Evolutionary conservation across 2,888 invertebrate genomes (phyloP), one percentile per base, ranked within the genome.

Genomic region (Margaritifera margaritifera): DNA sequence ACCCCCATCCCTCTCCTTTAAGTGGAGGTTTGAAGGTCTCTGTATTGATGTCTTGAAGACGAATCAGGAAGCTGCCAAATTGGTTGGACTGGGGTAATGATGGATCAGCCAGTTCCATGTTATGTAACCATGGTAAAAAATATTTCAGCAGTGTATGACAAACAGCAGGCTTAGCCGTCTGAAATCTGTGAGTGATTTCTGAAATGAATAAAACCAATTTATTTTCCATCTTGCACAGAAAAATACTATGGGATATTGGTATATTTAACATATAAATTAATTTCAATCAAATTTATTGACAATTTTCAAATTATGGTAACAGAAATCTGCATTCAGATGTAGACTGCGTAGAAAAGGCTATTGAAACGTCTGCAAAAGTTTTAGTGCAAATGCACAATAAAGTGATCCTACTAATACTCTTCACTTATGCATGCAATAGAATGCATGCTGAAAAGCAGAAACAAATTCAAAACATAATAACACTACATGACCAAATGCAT

Each of bases 41-140:
- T 73, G 91, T 92, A 90, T 92, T 92, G 86, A 93, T 93, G 93
- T 93, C 89, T 53, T 84, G 84, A 64, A 87, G 77, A 59, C 88
- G 83, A 50, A 81, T 84, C 64, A 88, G 77, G 72, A 88, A 86
- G 71, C 81, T 87, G 31, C 83, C 82, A 54, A 88, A 71, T 18
- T 84, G 81, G 68, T 82, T 84, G 42, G 80, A 78, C 66, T 92
- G 92, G n/a, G 96, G 96, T 73, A 98, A 95, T 87, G 96, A 96
- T 22, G 97, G 97, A 88, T 99, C 99, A 6, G 99, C 96, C 75
- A 99, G 92, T 91, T 99, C 99, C 94, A 99, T 96, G 91, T 99
- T 99, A 87, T 97, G 95, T 68, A 99, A 92, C 99, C 99, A 99
- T 20, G 99, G 99, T 69, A 98, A 92, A 81, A 99, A 91, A 89